A percentile compares a stretch with the other conserved stretches of the same genome.
Conservation (phyloP, 2,888 invertebrate species). For the Thecophora atra region DNA sequence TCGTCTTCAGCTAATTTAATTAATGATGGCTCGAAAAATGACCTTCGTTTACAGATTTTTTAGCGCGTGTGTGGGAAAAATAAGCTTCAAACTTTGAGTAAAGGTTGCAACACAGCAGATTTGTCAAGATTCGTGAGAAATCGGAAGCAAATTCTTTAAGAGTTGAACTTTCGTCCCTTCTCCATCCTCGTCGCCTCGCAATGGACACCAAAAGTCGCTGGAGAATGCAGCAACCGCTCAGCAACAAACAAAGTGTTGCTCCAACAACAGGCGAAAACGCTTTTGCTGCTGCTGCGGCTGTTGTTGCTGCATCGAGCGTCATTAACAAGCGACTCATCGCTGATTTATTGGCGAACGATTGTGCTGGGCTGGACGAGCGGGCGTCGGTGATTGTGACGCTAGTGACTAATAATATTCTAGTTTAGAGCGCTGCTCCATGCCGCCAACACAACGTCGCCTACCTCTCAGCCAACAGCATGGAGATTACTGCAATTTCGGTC, state of each 20-base stretch:
- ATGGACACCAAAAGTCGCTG: neutral
- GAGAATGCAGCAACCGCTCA: slow-evolving; percentile 27
- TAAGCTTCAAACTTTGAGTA: no score
- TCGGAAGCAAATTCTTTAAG: no score
- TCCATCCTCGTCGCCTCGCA: no score
- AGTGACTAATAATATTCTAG: slow-evolving; percentile 17
- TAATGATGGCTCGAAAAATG: no score
- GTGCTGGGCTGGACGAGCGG: slow-evolving; percentile 4
- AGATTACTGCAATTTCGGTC: slow-evolving; percentile 4
- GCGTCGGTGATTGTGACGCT: neutral
- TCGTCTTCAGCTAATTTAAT: no score
- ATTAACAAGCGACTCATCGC: slow-evolving; percentile 29
- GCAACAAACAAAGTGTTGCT: slow-evolving; percentile 8
- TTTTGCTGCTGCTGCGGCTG: slow-evolving; percentile 8
- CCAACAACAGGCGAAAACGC: neutral
- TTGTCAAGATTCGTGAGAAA: no score
- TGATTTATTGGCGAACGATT: slow-evolving; percentile 30
- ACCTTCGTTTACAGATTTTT: no score
- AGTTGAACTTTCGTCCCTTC: no score
- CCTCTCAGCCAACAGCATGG: neutral
- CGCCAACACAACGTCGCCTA: neutral
- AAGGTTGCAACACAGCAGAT: no score
- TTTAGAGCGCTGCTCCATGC: slow-evolving; percentile 15
- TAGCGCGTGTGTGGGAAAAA: no score
- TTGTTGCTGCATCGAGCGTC: slow-evolving; percentile 14